Evolutionary conservation across 2,113 vertebrate genomes (phyloP).

Genomic region (Microtus oregoni): DNA sequence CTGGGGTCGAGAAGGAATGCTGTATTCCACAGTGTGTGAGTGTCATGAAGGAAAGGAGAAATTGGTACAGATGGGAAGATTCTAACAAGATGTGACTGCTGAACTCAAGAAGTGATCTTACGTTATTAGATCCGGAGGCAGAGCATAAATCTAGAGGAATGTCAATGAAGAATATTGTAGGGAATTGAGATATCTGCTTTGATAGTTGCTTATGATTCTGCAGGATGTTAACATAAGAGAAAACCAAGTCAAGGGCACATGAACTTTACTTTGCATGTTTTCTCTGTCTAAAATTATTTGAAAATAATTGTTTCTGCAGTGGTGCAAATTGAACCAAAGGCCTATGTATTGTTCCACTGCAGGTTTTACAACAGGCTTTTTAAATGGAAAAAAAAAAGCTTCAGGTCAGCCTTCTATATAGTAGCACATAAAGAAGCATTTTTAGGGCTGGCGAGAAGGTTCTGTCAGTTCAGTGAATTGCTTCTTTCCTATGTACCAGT

Average conservation of each 20-base stretch:
- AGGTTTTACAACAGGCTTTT: background rate
- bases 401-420: background rate
- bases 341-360: rapidly evolving
- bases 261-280: background rate
- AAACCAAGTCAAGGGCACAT: background rate
- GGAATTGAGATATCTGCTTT: background rate
- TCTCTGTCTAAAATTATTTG: background rate
- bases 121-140: background rate
- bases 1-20: background rate
- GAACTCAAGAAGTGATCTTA: background rate
- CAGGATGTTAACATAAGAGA: background rate
- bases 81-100: background rate
- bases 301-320: background rate
- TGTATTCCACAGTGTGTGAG: background rate
- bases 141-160: background rate
- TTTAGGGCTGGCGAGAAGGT: background rate
- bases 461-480: background rate
- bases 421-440: background rate
- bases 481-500: too few species aligned
- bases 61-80: background rate
- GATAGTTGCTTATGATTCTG: background rate
- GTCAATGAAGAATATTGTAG: background rate
- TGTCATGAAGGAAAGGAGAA: background rate
- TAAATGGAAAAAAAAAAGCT: background rate
- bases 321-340: background rate